Evolutionary conservation across 2,113 vertebrate genomes (phyloP).

Genomic region (Eretmochelys imbricata): DNA sequence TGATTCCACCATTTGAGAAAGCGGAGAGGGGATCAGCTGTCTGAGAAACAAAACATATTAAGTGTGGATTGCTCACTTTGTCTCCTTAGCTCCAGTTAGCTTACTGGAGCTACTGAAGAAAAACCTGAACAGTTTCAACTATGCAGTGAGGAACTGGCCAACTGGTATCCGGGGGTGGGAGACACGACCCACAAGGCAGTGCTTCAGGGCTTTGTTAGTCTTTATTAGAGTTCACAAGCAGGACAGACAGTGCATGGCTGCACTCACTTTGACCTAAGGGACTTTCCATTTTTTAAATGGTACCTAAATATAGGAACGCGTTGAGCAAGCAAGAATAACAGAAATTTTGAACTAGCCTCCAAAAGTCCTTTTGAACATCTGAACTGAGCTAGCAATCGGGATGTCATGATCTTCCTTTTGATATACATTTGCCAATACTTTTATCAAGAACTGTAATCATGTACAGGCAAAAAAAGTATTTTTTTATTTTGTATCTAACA

Average conservation of each 20-base stretch:
- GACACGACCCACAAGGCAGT: not conserved
- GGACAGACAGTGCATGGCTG: slow-evolving; percentile 25
- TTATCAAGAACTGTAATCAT: slow-evolving; percentile 35
- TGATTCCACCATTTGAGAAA: not conserved
- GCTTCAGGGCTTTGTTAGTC: slow-evolving; percentile 33
- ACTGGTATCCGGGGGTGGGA: not conserved
- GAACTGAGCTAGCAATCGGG: not conserved
- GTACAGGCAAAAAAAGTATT: not conserved
- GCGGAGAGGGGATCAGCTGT: not conserved
- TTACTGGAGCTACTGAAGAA: not conserved
- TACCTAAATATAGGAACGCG: not conserved
- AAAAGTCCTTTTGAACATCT: not conserved
- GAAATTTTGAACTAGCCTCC: slow-evolving; percentile 12
- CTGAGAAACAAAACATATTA: not conserved
- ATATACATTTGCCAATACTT: slow-evolving; percentile 1
- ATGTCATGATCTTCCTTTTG: slow-evolving; percentile 29
- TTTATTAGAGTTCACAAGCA: slow-evolving; percentile 51
- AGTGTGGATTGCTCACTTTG: not conserved
- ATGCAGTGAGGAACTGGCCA: not conserved
- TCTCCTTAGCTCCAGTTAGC: not conserved
- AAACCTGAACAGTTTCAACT: not conserved
- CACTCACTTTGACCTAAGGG: not conserved
- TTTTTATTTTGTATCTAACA: slow-evolving; percentile 14
- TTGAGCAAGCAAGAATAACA: slow-evolving; percentile 22
- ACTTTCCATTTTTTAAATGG: slow-evolving; percentile 41